Percentiles rank a stretch among this genome's conserved stretches.
Evolutionary conservation across 2,888 invertebrate genomes (phyloP).

Genomic region (Archips crataeganus): DNA sequence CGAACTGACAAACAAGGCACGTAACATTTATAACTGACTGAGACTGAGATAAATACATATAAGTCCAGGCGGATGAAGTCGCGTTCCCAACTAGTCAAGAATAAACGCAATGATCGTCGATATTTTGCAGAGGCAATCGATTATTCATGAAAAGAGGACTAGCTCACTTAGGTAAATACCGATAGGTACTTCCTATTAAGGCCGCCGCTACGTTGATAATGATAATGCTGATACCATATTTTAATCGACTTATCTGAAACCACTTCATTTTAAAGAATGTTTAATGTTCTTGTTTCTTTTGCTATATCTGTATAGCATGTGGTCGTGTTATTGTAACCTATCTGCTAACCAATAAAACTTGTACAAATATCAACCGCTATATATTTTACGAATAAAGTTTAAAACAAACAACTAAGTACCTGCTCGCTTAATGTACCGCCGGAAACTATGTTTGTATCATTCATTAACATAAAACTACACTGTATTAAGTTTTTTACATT

Average conservation of each 20-base stretch:
- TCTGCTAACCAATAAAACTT: slow-evolving; percentile 24
- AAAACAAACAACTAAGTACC: slow-evolving; percentile 9
- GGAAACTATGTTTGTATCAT: slow-evolving; percentile 3
- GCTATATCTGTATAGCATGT: slow-evolving; percentile 20
- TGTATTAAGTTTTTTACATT: slow-evolving; percentile 3
- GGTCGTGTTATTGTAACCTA: slow-evolving; percentile 20
- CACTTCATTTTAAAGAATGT: neutral
- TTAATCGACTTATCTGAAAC: neutral
- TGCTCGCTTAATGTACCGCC: neutral
- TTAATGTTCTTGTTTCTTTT: slow-evolving; percentile 13
- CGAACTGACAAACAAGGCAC: too few relatives aligned
- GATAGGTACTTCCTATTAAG: neutral
- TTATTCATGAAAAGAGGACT: neutral
- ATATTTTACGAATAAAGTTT: slow-evolving; percentile 15
- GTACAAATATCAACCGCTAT: slow-evolving; percentile 28
- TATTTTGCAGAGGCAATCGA: neutral
- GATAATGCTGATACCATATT: neutral
- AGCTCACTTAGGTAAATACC: neutral
- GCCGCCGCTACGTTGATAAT: neutral
- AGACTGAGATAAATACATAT: too few relatives aligned
- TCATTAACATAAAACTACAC: neutral
- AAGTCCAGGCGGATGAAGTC: too few relatives aligned
- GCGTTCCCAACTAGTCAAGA: neutral
- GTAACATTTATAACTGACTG: too few relatives aligned
- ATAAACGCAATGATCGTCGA: neutral